phyloP scores from a whole-genome alignment of 1,140 invertebrate species.

The Sitobion miscanthi region DNA sequence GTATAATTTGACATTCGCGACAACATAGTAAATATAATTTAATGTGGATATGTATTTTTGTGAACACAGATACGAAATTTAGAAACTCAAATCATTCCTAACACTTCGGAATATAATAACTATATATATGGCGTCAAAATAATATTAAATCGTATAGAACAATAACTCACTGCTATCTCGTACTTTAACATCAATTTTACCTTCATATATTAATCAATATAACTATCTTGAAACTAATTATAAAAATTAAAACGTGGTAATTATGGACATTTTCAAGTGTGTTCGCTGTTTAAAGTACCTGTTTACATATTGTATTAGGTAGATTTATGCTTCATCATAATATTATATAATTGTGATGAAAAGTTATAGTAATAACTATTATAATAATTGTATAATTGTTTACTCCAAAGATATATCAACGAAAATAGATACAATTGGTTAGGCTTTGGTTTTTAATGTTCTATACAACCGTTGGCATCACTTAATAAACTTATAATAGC shows the following conservation, averaged over 20 bases:
- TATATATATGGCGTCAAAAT: not conserved
- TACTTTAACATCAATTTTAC: not conserved
- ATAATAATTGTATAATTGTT: not conserved
- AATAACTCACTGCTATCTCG: not conserved
- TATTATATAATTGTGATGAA: not conserved
- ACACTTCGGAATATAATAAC: not conserved
- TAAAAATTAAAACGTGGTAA: not conserved
- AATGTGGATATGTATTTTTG: not conserved
- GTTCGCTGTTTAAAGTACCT: not conserved
- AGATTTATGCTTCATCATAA: slow-evolving; percentile 15
- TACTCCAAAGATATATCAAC: not conserved
- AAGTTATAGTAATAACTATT: not conserved
- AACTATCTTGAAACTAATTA: not conserved
- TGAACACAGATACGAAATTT: not conserved
- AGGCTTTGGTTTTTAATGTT: not conserved
- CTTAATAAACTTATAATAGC: not conserved
- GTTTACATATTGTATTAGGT: not conserved
- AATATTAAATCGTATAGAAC: not conserved
- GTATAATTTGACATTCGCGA: not conserved
- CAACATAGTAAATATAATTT: not conserved
- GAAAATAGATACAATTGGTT: no score
- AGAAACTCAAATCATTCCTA: not conserved
- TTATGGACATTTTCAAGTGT: not conserved
- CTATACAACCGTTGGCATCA: not conserved
- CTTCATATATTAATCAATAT: not conserved